phyloP scores from a whole-genome alignment of 2,797 vertebrate species.

The Dryobates pubescens region DNA sequence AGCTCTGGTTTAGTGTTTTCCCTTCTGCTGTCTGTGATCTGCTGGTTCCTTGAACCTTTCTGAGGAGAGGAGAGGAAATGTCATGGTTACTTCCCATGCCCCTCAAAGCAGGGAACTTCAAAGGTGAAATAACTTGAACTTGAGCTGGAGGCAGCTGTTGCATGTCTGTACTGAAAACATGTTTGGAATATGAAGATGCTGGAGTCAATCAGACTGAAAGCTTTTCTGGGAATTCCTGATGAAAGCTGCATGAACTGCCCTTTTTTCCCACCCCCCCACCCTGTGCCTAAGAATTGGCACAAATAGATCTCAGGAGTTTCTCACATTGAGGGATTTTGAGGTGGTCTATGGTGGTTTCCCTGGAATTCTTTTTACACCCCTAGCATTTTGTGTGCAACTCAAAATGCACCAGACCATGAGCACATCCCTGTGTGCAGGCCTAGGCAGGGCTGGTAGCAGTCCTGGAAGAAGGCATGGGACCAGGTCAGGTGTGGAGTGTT shows the following conservation, averaged over 20 bases:
- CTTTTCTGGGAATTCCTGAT: not conserved
- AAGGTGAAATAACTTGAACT: not conserved
- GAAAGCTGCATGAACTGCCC: not conserved
- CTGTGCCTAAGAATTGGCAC: not conserved
- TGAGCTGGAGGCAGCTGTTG: not conserved
- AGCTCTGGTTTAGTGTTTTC: not conserved
- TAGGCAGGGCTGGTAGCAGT: not conserved
- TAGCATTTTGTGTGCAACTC: not conserved
- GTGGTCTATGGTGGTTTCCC: not conserved
- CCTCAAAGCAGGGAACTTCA: not conserved
- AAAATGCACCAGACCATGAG: not conserved
- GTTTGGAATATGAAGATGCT: not conserved
- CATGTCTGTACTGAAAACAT: not conserved
- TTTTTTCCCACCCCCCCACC: too few species aligned
- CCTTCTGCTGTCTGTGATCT: not conserved
- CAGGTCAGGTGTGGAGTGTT: not conserved
- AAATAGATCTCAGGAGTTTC: not conserved
- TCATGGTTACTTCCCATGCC: not conserved
- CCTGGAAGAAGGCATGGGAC: not conserved
- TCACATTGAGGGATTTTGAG: not conserved
- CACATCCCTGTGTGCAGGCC: not conserved
- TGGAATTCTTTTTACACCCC: not conserved
- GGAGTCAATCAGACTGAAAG: not conserved
- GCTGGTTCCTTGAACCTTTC: not conserved
- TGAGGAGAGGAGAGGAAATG: not conserved